A percentile compares a stretch with the other conserved stretches of the same genome.
phyloP scores from a whole-genome alignment of 2,797 vertebrate species.

The Tympanoctomys barrerae region DNA sequence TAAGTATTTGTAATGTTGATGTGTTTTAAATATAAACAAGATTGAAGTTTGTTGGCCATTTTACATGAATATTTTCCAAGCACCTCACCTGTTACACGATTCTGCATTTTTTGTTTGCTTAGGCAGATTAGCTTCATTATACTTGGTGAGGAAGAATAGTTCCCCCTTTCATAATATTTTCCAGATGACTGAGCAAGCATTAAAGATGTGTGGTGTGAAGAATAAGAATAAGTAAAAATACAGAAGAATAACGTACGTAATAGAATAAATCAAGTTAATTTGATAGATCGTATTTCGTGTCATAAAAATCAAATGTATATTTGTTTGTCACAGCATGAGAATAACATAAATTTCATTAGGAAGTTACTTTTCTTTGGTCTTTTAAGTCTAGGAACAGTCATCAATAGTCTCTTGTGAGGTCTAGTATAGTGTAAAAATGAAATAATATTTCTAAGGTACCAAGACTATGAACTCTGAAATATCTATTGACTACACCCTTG shows the following conservation, averaged over 20 bases:
- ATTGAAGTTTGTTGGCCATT: constrained; percentile 42
- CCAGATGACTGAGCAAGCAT: constrained; percentile 67
- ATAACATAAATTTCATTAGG: background rate
- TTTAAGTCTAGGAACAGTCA: constrained; percentile 56
- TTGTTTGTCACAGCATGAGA: constrained; percentile 2
- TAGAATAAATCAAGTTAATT: constrained; percentile 64
- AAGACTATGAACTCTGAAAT: background rate
- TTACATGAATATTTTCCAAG: constrained; percentile 64
- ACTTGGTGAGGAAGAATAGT: constrained; percentile 49
- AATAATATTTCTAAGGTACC: constrained; percentile 24
- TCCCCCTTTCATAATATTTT: constrained; percentile 62
- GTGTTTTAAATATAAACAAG: background rate
- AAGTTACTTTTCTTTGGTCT: background rate
- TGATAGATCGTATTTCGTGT: constrained; percentile 49
- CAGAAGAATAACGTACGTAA: constrained; percentile 29
- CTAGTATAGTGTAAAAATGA: background rate
- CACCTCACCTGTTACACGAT: constrained; percentile 32
- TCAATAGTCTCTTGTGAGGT: background rate
- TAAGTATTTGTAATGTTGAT: constrained; percentile 46
- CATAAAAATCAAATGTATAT: constrained; percentile 54
- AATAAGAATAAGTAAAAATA: constrained; percentile 47
- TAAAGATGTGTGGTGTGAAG: constrained; percentile 31
- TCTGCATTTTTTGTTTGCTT: constrained; percentile 60
- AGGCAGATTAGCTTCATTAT: constrained; percentile 64
- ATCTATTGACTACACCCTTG: background rate